Conservation (phyloP, 2,113 vertebrate genomes). For the Dasyurus viverrinus region DNA sequence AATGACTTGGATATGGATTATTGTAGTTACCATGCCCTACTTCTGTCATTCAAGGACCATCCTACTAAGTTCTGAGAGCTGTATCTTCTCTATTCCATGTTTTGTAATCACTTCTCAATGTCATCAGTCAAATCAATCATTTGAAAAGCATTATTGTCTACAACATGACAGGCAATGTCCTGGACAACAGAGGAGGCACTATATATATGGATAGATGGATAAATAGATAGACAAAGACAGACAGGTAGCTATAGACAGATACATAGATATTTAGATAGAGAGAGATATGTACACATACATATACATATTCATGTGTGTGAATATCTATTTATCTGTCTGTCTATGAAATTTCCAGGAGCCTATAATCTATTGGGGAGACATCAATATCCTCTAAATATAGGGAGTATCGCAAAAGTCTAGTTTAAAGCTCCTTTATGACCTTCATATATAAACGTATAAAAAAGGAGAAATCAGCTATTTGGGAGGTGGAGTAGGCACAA, state of each 20-base stretch:
- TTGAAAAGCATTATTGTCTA: neutral
- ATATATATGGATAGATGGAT: too few relatives aligned
- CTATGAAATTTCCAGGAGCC: neutral
- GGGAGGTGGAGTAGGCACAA: neutral
- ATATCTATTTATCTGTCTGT: too few relatives aligned
- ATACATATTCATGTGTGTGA: too few relatives aligned
- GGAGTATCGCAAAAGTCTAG: neutral
- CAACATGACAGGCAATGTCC: neutral
- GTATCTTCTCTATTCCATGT: neutral
- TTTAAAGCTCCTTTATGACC: neutral
- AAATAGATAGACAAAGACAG: too few relatives aligned
- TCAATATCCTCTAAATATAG: neutral
- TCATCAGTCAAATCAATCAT: neutral
- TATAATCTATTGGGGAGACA: too few relatives aligned
- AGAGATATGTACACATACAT: too few relatives aligned
- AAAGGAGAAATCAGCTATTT: neutral
- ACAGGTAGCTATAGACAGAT: too few relatives aligned
- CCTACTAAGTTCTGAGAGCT: neutral
- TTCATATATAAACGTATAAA: neutral
- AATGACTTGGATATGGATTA: neutral
- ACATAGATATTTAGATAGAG: too few relatives aligned
- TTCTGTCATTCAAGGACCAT: neutral
- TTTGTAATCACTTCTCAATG: neutral
- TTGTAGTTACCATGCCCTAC: neutral
- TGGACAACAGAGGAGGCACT: neutral